Evolutionary conservation across 1,140 invertebrate species (phyloP).

Genomic region (Cydia splendana): DNA sequence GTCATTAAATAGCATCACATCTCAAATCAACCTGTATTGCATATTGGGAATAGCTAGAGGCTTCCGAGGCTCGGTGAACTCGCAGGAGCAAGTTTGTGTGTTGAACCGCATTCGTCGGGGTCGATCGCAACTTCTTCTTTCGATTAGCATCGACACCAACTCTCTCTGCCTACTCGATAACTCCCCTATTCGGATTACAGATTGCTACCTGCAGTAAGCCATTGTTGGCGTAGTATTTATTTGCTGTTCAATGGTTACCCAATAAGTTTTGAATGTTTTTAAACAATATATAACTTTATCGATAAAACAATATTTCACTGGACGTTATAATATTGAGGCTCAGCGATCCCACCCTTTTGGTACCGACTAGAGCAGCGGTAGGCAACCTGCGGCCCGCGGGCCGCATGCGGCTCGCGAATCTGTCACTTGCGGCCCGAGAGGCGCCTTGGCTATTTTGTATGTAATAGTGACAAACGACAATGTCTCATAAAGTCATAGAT

Average conservation of each 20-base stretch:
- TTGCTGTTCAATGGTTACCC: neutral
- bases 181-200: conserved; percentile 41
- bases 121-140: conserved; percentile 51
- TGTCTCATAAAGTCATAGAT: too few relatives aligned
- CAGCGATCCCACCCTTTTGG: too few relatives aligned
- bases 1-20: neutral
- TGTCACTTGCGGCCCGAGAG: too few relatives aligned
- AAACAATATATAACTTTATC: neutral
- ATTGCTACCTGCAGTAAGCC: conserved; percentile 18
- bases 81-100: conserved; percentile 54
- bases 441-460: too few relatives aligned
- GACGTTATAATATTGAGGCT: too few relatives aligned
- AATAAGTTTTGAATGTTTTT: neutral
- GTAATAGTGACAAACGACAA: too few relatives aligned
- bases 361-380: too few relatives aligned
- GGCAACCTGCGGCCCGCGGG: too few relatives aligned
- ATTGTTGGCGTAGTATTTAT: neutral
- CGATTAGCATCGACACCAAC: conserved; percentile 68
- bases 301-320: too few relatives aligned
- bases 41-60: conserved; percentile 20
- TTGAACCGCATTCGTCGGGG: conserved; percentile 67
- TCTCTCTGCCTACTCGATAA: conserved; percentile 40
- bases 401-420: too few relatives aligned
- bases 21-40: conserved; percentile 11
- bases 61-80: conserved; percentile 32